Percentiles rank a stretch among this genome's conserved stretches.
Evolutionary conservation across 2,113 vertebrate species (phyloP).

Genomic region (Nycticebus coucang): DNA sequence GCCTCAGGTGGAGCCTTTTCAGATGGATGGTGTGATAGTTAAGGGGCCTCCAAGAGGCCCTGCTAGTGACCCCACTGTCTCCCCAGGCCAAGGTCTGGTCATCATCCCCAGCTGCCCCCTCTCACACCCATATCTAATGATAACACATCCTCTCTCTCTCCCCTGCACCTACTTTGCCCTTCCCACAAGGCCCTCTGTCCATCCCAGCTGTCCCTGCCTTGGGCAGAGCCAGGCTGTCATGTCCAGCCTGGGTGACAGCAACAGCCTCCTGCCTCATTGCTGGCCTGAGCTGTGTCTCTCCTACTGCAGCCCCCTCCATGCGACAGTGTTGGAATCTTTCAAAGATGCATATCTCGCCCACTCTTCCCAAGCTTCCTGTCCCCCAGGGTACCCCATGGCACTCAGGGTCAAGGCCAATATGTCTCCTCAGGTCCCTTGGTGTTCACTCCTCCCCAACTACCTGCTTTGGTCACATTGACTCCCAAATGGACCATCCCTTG

Average conservation of each 20-base stretch:
- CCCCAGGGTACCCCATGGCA: background rate
- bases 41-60: background rate
- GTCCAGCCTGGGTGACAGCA: background rate
- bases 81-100: background rate
- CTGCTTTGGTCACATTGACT: background rate
- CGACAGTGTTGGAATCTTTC: background rate
- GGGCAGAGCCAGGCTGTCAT: too few species aligned
- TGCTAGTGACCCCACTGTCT: background rate
- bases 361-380: background rate
- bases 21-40: background rate
- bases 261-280: background rate
- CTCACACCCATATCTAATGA: background rate
- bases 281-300: background rate
- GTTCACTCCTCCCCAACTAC: fast-evolving
- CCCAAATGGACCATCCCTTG: background rate
- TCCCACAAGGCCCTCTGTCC: background rate
- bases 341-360: background rate
- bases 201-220: too few species aligned
- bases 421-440: background rate
- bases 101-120: fast-evolving
- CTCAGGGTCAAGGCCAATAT: background rate
- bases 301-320: fast-evolving
- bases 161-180: background rate
- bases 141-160: background rate
- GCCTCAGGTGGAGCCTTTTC: too few species aligned